Conservation (phyloP, 2,797 vertebrate genomes). For the Liasis olivaceus region DNA sequence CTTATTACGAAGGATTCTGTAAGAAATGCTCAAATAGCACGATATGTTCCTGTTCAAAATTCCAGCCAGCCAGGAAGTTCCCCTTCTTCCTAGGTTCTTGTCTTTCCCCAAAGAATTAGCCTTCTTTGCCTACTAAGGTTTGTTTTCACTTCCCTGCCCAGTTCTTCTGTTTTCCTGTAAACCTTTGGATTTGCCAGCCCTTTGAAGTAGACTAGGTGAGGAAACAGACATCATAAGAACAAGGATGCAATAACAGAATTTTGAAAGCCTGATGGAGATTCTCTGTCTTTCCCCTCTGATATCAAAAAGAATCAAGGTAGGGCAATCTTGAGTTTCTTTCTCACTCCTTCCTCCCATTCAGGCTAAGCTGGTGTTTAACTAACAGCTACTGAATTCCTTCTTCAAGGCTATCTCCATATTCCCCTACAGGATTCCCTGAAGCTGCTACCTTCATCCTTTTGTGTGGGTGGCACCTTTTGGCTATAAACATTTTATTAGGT, state of each 20-base stretch:
- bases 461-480: neutral
- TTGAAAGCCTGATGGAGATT: neutral
- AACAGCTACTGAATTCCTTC: neutral
- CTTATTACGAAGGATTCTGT: conserved; percentile 2
- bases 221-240: neutral
- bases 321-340: neutral
- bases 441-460: neutral
- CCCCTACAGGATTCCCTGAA: neutral
- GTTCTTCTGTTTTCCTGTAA: neutral
- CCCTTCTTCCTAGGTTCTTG: neutral
- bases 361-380: neutral
- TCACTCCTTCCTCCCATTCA: neutral
- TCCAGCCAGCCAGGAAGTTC: neutral
- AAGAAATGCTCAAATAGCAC: neutral
- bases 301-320: neutral
- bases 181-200: neutral
- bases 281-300: neutral
- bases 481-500: neutral
- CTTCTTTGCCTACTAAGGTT: neutral
- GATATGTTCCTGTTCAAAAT: neutral
- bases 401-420: neutral
- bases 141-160: neutral
- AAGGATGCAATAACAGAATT: neutral
- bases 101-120: neutral
- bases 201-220: neutral